Base-by-base conservation (phyloP, 1,140 invertebrate species). In the Drosophila navojoa region DNA sequence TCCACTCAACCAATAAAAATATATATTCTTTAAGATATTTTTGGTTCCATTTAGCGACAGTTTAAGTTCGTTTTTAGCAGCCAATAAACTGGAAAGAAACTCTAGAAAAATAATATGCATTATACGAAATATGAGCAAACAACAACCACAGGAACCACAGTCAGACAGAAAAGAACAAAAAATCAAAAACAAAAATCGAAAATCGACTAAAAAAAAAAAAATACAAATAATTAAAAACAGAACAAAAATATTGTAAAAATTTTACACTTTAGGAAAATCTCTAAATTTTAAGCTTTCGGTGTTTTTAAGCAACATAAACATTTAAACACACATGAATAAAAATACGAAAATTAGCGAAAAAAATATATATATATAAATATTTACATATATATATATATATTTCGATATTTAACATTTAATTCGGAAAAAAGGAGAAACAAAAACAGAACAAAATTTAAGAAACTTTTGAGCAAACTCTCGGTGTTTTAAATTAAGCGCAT, bases 271-370 rank as follows among this genome's bases (percentile, higher is more conserved):
- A 90, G 86, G 80, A 76, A 84, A 87, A 86, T 86, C 79, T 90
- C 89, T 91, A 92, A 92, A 92, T 91, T 92, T 84, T 92, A 92
- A 92, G 91, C 91, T 92, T 92, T 92, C 79, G 91, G 91, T 92
- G 91, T 92, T 91, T 91, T 89, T 89, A 91, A 90, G 49, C 75
- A 81, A 90, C 38, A 69, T 57, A 70, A 74, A 71, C 73, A 80
- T 29, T 25, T 73, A 77, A 69, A 78, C 62, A 63, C 58, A 45
- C n/a, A 63, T 72, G 60, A 63, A 66, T 19, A 57, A 69, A 57
- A 32, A 38, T 38, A 38, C 35, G 9, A 38, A 58, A 45, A 22
- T 57, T 63, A 75, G 67, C 29, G 38, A 71, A 77, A 53, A 79
- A 73, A 91, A 84, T 29, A 59, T 64, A 67, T 71, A 73, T 77